Evolutionary conservation across 2,113 vertebrate species (phyloP), one percentile per base, ranked within the genome.

Genomic region (Microtus montanus): DNA sequence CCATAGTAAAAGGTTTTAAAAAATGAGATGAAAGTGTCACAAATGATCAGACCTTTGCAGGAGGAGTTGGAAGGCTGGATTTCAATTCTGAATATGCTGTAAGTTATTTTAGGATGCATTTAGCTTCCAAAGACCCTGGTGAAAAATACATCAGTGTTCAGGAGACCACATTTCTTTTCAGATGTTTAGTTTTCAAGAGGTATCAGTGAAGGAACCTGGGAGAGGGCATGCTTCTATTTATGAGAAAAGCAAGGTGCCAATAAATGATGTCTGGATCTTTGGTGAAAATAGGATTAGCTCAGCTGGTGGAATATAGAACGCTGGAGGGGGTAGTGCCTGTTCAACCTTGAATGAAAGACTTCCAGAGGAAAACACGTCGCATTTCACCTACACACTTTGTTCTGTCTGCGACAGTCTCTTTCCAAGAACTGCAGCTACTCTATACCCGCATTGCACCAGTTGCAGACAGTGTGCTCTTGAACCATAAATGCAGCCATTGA

Each of bases 171-270:
- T 91, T 95, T 91, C 68, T 84, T 94, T 95, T 74, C 73, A 79
- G n/a, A 79, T 84, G 79, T 92, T 90, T 75, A 35, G 38, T 85
- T 97, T 96, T 80, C 44, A 71, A 88, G 77, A 82, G 47, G 35
- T 79, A 33, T 83, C 80, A 61, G 6, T 64, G 92, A 82, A 90
- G 87, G 77, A 92, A 70, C 22, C 79, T 70, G 41, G 87, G 68
- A 90, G 49, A 91, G 61, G 35, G 41, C 52, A 58, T 79, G 15
- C 84, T 91, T 88, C 28, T 84, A 20, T 84, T 64, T 77, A 70
- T 87, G 74, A 89, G 64, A 70, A 97, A 74, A 90, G 73, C 63
- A 41, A 70, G 84, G 19, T 90, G 52, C 44, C 79, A 88, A 49
- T 63, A 89, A 86, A n/a, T 70, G 74, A n/a, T 71, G 12, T 54